These are phyloP conservation scores for Tanytarsus gracilentus DNA, from an alignment of 2,888 invertebrate species.

Conservation along the genomic window DNA sequence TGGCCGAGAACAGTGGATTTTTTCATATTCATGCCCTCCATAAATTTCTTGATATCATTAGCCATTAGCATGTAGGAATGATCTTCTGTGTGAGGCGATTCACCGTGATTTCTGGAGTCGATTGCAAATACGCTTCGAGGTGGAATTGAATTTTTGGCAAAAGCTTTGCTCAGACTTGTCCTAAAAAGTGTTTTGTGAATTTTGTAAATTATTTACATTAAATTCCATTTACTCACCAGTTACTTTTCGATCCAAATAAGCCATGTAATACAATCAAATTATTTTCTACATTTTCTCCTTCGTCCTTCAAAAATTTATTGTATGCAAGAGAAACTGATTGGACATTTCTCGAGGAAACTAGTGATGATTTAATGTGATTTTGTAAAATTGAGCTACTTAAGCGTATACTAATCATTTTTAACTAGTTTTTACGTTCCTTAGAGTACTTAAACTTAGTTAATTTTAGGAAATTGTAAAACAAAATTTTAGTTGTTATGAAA, in stretches of 20 bases:
- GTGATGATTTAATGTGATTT: not conserved
- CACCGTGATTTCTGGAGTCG: constrained; percentile 92
- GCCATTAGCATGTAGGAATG: constrained; percentile 69
- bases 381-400: not conserved
- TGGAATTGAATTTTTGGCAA: constrained; percentile 45
- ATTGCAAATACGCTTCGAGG: constrained; percentile 52
- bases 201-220: no score
- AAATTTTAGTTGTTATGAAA: not conserved
- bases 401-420: not conserved
- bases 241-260: constrained; percentile 74
- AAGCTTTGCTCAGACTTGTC: constrained; percentile 55
- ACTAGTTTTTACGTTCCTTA: not conserved
- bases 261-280: constrained; percentile 84
- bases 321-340: constrained; percentile 1
- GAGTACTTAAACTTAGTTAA: not conserved
- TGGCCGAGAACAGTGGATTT: constrained; percentile 73
- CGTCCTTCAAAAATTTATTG: not conserved
- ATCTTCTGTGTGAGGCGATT: constrained; percentile 68
- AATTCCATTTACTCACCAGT: constrained; percentile 59
- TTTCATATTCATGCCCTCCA: constrained; percentile 53
- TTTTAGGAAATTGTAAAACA: not conserved
- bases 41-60: constrained; percentile 58
- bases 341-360: not conserved
- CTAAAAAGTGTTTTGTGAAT: no score
- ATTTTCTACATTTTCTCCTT: not conserved